Conservation (phyloP, 2,113 vertebrate species). For the Phoxinus phoxinus region DNA sequence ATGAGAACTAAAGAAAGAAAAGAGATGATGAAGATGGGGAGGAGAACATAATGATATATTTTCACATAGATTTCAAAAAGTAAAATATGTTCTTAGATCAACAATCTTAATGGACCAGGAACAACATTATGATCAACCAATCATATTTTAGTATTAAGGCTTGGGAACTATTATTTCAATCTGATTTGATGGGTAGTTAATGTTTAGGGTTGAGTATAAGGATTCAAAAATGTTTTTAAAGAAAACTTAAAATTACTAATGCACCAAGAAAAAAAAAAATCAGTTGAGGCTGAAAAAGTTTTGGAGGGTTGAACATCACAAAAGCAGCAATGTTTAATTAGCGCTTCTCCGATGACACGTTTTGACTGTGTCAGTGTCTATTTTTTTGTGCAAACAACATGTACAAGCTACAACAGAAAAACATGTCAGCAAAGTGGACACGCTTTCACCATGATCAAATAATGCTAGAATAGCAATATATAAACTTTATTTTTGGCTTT, state of each 20-base stretch:
- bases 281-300: not conserved
- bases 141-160: not conserved
- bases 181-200: not conserved
- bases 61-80: not conserved
- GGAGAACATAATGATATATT: not conserved
- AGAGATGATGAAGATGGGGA: not conserved
- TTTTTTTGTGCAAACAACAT: not conserved
- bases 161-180: not conserved
- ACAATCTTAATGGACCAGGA: not conserved
- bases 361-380: not conserved
- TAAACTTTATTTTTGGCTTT: not conserved
- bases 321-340: not conserved
- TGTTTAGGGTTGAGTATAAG: not conserved
- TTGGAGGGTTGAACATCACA: not conserved
- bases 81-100: not conserved
- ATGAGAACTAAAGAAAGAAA: slow-evolving; percentile 1
- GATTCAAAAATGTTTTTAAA: not conserved
- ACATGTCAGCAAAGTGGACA: not conserved
- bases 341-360: not conserved
- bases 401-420: not conserved
- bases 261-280: not conserved
- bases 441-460: not conserved
- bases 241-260: not conserved
- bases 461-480: not conserved
- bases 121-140: not conserved